Conservation (phyloP, 2,888 invertebrate genomes). For the Mellilla xanthometata region DNA sequence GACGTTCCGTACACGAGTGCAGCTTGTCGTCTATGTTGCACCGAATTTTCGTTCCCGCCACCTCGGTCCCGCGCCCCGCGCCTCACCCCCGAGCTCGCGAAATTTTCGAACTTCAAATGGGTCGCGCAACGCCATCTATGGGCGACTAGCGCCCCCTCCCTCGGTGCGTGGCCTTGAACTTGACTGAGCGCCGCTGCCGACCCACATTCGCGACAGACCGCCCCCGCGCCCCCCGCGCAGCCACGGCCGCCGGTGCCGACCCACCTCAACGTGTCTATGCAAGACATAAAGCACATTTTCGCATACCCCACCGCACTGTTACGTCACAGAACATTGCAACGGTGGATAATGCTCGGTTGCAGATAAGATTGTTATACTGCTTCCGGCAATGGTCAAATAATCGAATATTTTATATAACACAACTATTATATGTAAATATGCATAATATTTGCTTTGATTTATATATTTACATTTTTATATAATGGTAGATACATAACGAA, state of each 20-base stretch:
- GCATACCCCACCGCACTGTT: constrained; percentile 51
- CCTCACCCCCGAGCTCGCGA: constrained; percentile 66
- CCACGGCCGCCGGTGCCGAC: constrained; percentile 64
- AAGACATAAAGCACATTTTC: constrained; percentile 61
- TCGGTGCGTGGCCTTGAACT: constrained; percentile 76
- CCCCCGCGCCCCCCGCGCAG: constrained; percentile 58
- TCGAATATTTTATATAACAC: no score
- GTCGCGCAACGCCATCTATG: constrained; percentile 77
- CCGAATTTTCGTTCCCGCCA: constrained; percentile 77
- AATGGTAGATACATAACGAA: no score
- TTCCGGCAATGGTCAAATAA: constrained; percentile 5
- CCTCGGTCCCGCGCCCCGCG: constrained; percentile 58
- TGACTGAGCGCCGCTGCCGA: constrained; percentile 73
- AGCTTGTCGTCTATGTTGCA: constrained; percentile 76
- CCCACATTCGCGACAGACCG: constrained; percentile 66
- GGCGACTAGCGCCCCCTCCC: constrained; percentile 58
- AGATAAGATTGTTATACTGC: constrained; percentile 26
- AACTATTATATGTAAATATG: no score
- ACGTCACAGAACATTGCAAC: constrained; percentile 58
- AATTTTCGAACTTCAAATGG: constrained; percentile 68
- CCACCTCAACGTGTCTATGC: constrained; percentile 67
- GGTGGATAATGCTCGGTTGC: constrained; percentile 46
- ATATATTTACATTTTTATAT: no score
- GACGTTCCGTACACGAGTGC: constrained; percentile 78
- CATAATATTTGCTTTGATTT: no score